A percentile compares a stretch with the other conserved stretches of the same genome.
These are phyloP conservation scores for Diorhabda sublineata DNA, from an alignment of 1,140 invertebrate genomes.

Conservation along the genomic window DNA sequence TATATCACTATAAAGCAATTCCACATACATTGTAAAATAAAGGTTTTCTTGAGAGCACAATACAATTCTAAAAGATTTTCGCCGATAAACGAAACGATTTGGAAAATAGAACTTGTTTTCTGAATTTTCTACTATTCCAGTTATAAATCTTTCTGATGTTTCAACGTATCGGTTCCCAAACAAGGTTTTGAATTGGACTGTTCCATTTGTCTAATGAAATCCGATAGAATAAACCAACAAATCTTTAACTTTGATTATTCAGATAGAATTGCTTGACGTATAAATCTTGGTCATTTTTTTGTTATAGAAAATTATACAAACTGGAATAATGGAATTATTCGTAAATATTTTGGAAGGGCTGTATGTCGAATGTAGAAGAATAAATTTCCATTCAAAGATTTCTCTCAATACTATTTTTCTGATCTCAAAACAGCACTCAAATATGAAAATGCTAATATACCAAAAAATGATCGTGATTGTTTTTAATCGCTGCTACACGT, in stretches of 20 bases:
- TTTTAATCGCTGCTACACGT: too few species aligned
- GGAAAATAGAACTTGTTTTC: not conserved
- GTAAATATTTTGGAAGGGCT: not conserved
- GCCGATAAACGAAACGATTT: not conserved
- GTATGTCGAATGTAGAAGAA: not conserved
- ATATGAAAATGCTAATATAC: too few species aligned
- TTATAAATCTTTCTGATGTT: not conserved
- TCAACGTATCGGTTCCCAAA: not conserved
- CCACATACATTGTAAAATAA: too few species aligned
- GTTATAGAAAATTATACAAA: not conserved
- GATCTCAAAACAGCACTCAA: too few species aligned
- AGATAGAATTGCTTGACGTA: not conserved
- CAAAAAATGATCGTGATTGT: too few species aligned
- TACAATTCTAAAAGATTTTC: not conserved
- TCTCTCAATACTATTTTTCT: too few species aligned
- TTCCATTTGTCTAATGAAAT: slow-evolving; percentile 1
- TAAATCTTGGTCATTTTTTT: not conserved
- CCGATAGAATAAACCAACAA: not conserved
- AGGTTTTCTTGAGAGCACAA: not conserved
- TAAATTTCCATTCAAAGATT: not conserved
- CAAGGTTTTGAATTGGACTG: not conserved
- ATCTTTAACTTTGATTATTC: not conserved
- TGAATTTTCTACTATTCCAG: not conserved
- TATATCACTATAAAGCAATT: too few species aligned
- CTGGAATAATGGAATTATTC: not conserved